Conservation (phyloP, 1,140 invertebrate species). For the Alviniconcha marisindica region DNA sequence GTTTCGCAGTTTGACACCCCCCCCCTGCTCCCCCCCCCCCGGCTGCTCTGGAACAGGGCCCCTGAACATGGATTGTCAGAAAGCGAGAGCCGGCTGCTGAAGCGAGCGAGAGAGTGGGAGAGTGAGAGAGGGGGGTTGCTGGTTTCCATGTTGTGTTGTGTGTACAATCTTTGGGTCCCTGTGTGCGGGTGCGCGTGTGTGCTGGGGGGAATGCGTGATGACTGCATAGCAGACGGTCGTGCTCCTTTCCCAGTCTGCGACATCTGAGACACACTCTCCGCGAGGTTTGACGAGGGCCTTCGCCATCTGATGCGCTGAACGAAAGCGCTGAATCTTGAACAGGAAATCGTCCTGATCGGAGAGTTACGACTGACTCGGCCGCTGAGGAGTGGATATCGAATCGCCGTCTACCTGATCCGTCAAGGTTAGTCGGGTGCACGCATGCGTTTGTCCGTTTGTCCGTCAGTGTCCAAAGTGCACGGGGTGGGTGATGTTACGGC, state of each 20-base stretch:
- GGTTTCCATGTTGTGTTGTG: constrained; percentile 22
- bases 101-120: background rate
- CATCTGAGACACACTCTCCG: background rate
- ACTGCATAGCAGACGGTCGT: background rate
- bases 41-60: constrained; percentile 16
- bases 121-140: background rate
- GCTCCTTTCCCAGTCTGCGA: background rate
- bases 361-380: too few species aligned
- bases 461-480: background rate
- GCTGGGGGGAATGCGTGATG: background rate
- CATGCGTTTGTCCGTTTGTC: constrained; percentile 18
- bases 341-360: too few species aligned
- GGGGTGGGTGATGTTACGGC: too few species aligned
- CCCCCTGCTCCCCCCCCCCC: background rate
- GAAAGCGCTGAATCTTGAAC: too few species aligned
- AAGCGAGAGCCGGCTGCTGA: background rate
- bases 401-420: background rate
- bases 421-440: constrained; percentile 14
- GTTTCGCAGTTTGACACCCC: background rate
- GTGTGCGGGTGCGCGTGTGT: background rate
- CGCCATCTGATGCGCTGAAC: too few species aligned
- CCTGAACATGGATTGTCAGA: constrained; percentile 36
- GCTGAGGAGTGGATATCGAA: too few species aligned
- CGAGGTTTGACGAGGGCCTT: background rate
- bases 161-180: background rate